Base-by-base conservation (phyloP, 2,797 vertebrate species). In the Myotis findleyi region DNA sequence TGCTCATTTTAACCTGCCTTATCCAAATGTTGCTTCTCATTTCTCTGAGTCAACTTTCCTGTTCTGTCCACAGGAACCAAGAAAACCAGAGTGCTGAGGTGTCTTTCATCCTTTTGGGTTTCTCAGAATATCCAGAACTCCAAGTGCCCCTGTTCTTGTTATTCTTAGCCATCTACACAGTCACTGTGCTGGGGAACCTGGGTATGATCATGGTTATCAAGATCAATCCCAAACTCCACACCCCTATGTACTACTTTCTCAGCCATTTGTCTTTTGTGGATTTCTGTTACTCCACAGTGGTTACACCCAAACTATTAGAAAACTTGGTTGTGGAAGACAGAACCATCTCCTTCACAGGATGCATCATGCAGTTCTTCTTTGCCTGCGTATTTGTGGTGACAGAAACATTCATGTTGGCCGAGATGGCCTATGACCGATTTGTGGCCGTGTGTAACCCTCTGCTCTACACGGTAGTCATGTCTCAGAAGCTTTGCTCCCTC, bases 181-280 rank as follows among this genome's bases (percentile, higher is more conserved):
- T 93, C 77, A 97, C 93, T 3, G 80, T 97, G 3, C 4, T 94
- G 13, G 90, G 95, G 13, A 97, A 97, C 38, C 27, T 95, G 44
- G 95, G 94, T 49, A 97, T 97, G 92, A 68, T 97, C 6, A 0
- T 51, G 6, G 10, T 87, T 3, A 93, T 96, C 75, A 72, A 44
- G 23, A 1, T 89, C 6, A 89, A 49, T 2, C 55, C 85, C 20
- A 89, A 68, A 51, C 92, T 97, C 38, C 79, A 87, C 47, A 96
- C 21, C 0, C 85, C 93, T 49, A 97, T 97, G 96, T 97, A 93
- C 30, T 97, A 75, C 30, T 97, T 97, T 36, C 96, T 97, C n/a
- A 95, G 85, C 41, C 97, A 96, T 6, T 18, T 97, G 2, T 95
- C 93, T 17, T 97, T 77, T 4, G 0, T 66, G 30, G 72, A 97